Evolutionary conservation across 1,140 invertebrate genomes (phyloP).

Genomic region (Drosophila simulans): DNA sequence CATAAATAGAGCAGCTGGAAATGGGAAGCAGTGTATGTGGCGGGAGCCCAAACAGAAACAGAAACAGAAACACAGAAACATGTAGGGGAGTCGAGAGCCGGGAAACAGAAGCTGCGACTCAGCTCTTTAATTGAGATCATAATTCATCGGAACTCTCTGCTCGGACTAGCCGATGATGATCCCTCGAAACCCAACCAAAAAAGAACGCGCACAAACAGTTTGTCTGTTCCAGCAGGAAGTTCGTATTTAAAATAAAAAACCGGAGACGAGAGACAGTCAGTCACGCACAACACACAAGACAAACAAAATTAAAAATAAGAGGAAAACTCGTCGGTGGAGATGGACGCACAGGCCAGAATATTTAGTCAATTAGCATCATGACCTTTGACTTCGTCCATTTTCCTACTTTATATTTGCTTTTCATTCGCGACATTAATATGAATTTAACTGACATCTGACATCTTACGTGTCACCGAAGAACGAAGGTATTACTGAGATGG

Average conservation of each 20-base stretch:
- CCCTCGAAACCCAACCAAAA: slow-evolving; percentile 18
- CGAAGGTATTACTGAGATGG: slow-evolving; percentile 2
- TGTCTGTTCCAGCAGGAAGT: slow-evolving; percentile 71
- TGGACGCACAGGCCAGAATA: slow-evolving; percentile 10
- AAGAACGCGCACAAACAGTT: slow-evolving; percentile 39
- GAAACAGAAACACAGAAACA: slow-evolving; percentile 10
- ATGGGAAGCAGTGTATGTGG: slow-evolving; percentile 21
- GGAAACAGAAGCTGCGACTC: slow-evolving; percentile 12
- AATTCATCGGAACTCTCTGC: slow-evolving; percentile 65
- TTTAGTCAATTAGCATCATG: slow-evolving; percentile 72
- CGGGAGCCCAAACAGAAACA: slow-evolving; percentile 4
- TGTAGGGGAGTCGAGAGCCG: background rate
- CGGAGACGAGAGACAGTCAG: slow-evolving; percentile 14
- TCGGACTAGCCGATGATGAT: slow-evolving; percentile 18
- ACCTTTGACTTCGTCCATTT: slow-evolving; percentile 60
- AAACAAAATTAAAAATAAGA: background rate
- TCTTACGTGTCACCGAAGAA: slow-evolving; percentile 18
- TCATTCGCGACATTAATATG: slow-evolving; percentile 27
- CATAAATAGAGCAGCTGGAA: slow-evolving; percentile 45
- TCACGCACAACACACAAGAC: slow-evolving; percentile 47
- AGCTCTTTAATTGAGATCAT: slow-evolving; percentile 73
- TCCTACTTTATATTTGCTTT: background rate
- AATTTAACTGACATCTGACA: slow-evolving; percentile 6
- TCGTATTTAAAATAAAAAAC: slow-evolving; percentile 70
- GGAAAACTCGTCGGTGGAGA: background rate